A percentile compares a stretch with the other conserved stretches of the same genome.
These are phyloP conservation scores for Cyclargus thomasi DNA, from an alignment of 1,140 invertebrate genomes.

Conservation along the genomic window DNA sequence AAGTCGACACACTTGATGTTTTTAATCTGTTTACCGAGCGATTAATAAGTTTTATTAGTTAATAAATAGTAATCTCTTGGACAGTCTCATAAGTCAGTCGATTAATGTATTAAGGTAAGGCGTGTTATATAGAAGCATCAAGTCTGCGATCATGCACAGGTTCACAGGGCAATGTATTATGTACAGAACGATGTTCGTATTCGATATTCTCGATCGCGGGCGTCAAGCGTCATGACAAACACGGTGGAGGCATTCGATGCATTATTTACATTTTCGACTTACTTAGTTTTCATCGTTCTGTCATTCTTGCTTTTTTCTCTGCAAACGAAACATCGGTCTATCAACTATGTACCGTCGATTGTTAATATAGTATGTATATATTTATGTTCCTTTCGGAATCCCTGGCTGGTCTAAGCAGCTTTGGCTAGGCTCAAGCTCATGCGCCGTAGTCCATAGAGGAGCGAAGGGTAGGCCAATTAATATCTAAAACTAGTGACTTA, in stretches of 20 bases:
- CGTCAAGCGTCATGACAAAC: constrained; percentile 29
- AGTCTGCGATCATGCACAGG: not conserved
- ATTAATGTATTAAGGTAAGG: not conserved
- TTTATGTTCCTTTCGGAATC: not conserved
- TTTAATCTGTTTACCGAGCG: not conserved
- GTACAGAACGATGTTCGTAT: constrained; percentile 52
- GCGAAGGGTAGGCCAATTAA: not conserved
- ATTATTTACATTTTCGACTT: constrained; percentile 40
- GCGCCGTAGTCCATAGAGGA: constrained; percentile 16
- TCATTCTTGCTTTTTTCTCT: constrained; percentile 52
- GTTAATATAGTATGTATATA: constrained; percentile 8
- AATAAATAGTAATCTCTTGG: not conserved
- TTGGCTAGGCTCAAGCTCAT: constrained; percentile 23
- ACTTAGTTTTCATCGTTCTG: constrained; percentile 64
- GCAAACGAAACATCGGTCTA: constrained; percentile 49
- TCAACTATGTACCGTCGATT: constrained; percentile 14
- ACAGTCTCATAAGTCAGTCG: not conserved
- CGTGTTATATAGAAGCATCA: not conserved
- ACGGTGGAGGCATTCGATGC: constrained; percentile 17
- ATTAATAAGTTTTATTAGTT: not conserved
- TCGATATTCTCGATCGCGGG: constrained; percentile 24
- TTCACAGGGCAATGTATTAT: constrained; percentile 27
- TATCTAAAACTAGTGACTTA: constrained; percentile 5
- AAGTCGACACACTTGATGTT: not conserved
- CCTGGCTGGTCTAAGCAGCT: constrained; percentile 23